Conservation (phyloP, 2,113 vertebrate genomes). For the Triplophysa tibetana region DNA sequence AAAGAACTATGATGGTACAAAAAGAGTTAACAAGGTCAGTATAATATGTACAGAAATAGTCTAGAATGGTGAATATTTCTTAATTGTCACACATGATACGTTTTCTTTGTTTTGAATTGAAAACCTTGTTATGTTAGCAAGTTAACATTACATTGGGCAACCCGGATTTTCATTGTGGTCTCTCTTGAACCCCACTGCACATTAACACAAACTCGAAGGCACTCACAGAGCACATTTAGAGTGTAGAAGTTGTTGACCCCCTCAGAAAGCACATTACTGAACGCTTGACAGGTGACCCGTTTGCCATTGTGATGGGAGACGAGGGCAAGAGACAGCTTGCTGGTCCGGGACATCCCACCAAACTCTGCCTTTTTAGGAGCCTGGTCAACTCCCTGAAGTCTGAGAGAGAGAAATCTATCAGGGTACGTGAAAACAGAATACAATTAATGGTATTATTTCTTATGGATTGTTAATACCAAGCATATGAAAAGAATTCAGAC, state of each 20-base stretch:
- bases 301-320: constrained; percentile 69
- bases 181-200: not conserved
- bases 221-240: constrained; percentile 77
- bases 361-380: constrained; percentile 56
- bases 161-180: too few relatives aligned
- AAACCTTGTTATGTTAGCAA: too few relatives aligned
- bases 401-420: constrained; percentile 35
- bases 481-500: not conserved
- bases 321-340: constrained; percentile 65
- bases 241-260: constrained; percentile 72
- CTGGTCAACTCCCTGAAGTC: constrained; percentile 64
- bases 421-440: not conserved
- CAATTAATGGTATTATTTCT: not conserved
- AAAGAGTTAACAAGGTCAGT: too few relatives aligned
- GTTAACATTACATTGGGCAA: too few relatives aligned
- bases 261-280: constrained; percentile 67
- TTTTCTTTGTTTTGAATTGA: too few relatives aligned
- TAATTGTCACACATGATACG: too few relatives aligned
- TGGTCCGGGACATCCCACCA: constrained; percentile 70
- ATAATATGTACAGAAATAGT: too few relatives aligned
- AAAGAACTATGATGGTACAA: too few relatives aligned
- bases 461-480: not conserved
- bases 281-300: constrained; percentile 74
- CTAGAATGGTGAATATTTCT: too few relatives aligned
- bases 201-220: not conserved